These are phyloP conservation scores for Gavia stellata DNA, from an alignment of 2,113 vertebrate species.

Conservation along the genomic window DNA sequence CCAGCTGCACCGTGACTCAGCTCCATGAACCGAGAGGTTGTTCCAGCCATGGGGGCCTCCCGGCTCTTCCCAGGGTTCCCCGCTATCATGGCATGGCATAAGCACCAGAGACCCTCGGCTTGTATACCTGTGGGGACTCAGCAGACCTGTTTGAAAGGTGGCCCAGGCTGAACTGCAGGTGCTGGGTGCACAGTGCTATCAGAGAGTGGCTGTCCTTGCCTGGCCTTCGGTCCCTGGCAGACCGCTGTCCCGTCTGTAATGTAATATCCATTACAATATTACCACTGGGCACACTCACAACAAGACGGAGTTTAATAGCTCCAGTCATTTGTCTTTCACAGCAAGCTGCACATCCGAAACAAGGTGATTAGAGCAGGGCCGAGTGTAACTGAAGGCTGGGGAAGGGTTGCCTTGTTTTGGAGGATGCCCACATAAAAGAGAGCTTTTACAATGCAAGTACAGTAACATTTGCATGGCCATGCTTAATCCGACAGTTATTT, in stretches of 20 bases:
- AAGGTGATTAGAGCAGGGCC: constrained; percentile 29
- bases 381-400: not conserved
- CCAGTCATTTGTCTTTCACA: constrained; percentile 56
- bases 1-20: not conserved
- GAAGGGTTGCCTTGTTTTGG: constrained; percentile 49
- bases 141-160: not conserved
- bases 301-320: constrained; percentile 31
- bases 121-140: not conserved
- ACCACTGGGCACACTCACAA: constrained; percentile 8
- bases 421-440: constrained; percentile 46
- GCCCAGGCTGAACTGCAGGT: not conserved
- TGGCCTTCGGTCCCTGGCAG: not conserved
- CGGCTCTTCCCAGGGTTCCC: not conserved
- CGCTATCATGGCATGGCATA: not conserved
- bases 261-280: constrained; percentile 18
- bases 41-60: not conserved
- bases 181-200: not conserved
- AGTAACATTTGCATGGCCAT: constrained; percentile 64
- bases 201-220: not conserved
- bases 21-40: not conserved
- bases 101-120: rapidly evolving
- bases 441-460: constrained; percentile 55
- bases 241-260: not conserved
- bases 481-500: constrained; percentile 70
- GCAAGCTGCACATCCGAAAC: constrained; percentile 50